phyloP scores from a whole-genome alignment of 1,140 invertebrate species.

The Drosophila repleta region DNA sequence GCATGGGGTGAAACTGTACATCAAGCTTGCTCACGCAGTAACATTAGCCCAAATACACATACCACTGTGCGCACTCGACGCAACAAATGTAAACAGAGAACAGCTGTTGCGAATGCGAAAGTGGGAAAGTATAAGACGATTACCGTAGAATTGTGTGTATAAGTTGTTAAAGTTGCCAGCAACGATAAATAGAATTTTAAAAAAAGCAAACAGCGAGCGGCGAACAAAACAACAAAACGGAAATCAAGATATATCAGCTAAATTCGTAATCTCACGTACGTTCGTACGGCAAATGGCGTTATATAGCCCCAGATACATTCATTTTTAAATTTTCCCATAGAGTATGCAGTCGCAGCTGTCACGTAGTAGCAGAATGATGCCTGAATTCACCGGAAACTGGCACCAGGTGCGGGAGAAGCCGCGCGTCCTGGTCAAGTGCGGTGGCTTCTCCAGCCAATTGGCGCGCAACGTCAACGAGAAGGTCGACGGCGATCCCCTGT shows the following conservation, averaged over 20 bases:
- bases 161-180: conserved; percentile 27
- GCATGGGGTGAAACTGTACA: no score
- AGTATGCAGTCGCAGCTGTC: conserved; percentile 10
- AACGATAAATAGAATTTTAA: conserved; percentile 19
- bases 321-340: neutral
- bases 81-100: conserved; percentile 28
- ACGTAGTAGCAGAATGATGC: conserved; percentile 21
- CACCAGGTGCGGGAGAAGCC: neutral
- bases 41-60: no score
- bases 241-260: conserved; percentile 27
- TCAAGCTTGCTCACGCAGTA: no score
- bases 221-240: conserved; percentile 46
- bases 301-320: neutral
- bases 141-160: conserved; percentile 1
- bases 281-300: conserved; percentile 1
- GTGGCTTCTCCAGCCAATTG: conserved; percentile 91
- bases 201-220: conserved; percentile 27
- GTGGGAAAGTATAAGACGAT: conserved; percentile 8
- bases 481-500: conserved; percentile 91
- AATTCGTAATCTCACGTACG: conserved; percentile 62
- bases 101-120: conserved; percentile 24
- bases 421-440: conserved; percentile 88
- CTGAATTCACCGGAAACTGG: conserved; percentile 12
- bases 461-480: conserved; percentile 88
- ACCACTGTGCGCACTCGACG: neutral